Evolutionary conservation across 2,113 vertebrate species (phyloP).

Genomic region (Pluvialis apricaria): DNA sequence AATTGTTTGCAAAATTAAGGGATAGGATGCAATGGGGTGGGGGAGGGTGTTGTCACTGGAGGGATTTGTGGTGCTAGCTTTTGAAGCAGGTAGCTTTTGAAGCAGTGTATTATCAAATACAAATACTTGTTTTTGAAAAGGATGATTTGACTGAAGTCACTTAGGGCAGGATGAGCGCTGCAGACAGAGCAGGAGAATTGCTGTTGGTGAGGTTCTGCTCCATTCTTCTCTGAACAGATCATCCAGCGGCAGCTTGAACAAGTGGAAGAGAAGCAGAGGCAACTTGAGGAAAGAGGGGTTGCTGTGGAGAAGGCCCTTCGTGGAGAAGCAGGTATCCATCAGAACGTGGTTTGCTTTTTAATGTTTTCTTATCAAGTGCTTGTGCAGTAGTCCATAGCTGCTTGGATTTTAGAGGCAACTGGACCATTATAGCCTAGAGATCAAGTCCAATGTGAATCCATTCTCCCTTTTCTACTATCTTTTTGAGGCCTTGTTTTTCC

Average conservation of each 20-base stretch:
- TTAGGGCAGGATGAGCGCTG: not conserved
- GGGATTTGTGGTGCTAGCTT: not conserved
- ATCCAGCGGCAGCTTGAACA: conserved; percentile 98
- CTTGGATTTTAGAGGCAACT: conserved; percentile 2
- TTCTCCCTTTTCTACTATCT: not conserved
- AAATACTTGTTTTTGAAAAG: not conserved
- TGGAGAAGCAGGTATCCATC: conserved; percentile 94
- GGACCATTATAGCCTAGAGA: not conserved
- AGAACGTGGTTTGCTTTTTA: not conserved
- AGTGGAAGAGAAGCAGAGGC: conserved; percentile 97
- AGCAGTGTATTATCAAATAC: not conserved
- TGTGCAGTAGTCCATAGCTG: not conserved
- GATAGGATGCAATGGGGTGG: not conserved
- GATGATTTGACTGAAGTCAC: not conserved
- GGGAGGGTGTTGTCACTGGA: not conserved
- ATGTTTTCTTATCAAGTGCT: not conserved
- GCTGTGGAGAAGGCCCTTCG: conserved; percentile 97
- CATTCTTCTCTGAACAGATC: conserved; percentile 74
- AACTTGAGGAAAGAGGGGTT: conserved; percentile 93
- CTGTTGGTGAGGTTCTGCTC: not conserved
- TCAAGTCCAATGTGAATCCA: not conserved
- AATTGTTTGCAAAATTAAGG: not conserved
- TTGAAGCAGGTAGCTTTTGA: not conserved
- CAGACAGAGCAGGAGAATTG: not conserved
- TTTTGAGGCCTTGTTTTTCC: not conserved